Base-by-base conservation (phyloP, 2,888 invertebrate species). In the Drosophila koepferae region DNA sequence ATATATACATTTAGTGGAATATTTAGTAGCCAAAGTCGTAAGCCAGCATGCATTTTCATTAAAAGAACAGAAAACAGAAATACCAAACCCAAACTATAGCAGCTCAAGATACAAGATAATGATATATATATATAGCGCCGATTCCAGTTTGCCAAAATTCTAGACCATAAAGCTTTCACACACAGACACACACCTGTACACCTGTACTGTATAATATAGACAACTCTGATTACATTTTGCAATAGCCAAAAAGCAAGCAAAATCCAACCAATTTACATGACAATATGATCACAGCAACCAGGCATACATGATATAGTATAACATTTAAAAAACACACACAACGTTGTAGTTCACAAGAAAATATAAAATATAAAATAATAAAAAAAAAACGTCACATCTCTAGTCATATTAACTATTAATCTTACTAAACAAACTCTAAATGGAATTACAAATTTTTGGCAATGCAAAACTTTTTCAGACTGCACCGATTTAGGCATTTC, bases 31-130 rank as follows among this genome's bases (percentile, higher is more conserved):
- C 89, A 89, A 87, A 86, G 86, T 86, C 86, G 84, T 83, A 81
- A 86, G 68, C 88, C 87, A 87, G 87, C 86, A 86, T 88, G 88
- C 87, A 87, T 87, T 87, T 86, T 78, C 88, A 86, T 76, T 74
- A 18, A 67, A 8, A 31, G n/a, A 20, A 20, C 20, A 20, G 20
- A 20, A 20, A 16, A 12, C 43, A 18, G 43, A 2, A 18, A 43
- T 12, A 6, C 18, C n/a, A 61, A 56, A 68, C 65, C 69, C 53
- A 41, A 76, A 69, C 53, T 54, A 40, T 48, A 65, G 62, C 70
- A 70, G 67, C 66, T 64, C 60, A 71, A 55, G 59, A 65, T 68
- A 68, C 60, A 62, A 51, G 41, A 46, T 23, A 60, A 7, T 18
- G 1, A 58, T 65, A 73, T 66, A 56, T 66, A 56, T 60, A 74